phyloP scores from a whole-genome alignment of 2,797 vertebrate species.

The Malacoctenus gilli region DNA sequence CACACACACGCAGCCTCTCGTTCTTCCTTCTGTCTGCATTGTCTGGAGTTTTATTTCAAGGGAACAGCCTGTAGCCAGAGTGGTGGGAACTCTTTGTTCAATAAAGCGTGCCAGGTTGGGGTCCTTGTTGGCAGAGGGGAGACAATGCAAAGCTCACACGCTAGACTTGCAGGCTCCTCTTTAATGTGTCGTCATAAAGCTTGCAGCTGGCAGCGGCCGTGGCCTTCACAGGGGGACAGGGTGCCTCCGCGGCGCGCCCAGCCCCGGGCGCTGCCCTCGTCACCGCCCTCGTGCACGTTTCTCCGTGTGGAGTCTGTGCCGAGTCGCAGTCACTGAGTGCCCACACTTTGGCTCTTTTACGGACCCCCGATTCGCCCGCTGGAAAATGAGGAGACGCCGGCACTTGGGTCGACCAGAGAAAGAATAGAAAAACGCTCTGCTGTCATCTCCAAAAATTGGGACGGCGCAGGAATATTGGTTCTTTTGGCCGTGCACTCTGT shows the following conservation, averaged over 20 bases:
- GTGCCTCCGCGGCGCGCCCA: no score
- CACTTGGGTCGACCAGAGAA: conserved; percentile 27
- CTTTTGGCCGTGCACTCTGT: conserved; percentile 35
- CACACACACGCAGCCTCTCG: conserved; percentile 34
- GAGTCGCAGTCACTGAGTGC: conserved; percentile 56
- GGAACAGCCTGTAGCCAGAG: conserved; percentile 53
- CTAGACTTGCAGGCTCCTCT: conserved; percentile 79
- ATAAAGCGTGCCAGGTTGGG: conserved; percentile 63
- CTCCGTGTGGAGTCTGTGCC: conserved; percentile 43
- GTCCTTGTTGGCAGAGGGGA: conserved; percentile 65
- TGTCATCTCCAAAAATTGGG: conserved; percentile 44
- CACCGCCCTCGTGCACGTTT: conserved; percentile 51
- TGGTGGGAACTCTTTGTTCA: conserved; percentile 67
- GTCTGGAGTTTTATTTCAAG: conserved; percentile 56
- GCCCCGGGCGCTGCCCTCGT: conserved; percentile 50
- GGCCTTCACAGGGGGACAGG: no score
- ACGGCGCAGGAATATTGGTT: conserved; percentile 35
- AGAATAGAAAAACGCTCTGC: conserved; percentile 40
- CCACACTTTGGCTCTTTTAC: conserved; percentile 49
- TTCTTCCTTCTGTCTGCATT: conserved; percentile 53
- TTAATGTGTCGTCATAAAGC: conserved; percentile 82
- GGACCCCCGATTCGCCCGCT: conserved; percentile 41
- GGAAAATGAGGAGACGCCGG: conserved; percentile 52
- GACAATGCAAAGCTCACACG: conserved; percentile 65
- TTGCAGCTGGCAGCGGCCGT: conserved; percentile 77